These are phyloP conservation scores for Opisthograptis luteolata DNA, from an alignment of 2,888 invertebrate genomes.

Conservation along the genomic window DNA sequence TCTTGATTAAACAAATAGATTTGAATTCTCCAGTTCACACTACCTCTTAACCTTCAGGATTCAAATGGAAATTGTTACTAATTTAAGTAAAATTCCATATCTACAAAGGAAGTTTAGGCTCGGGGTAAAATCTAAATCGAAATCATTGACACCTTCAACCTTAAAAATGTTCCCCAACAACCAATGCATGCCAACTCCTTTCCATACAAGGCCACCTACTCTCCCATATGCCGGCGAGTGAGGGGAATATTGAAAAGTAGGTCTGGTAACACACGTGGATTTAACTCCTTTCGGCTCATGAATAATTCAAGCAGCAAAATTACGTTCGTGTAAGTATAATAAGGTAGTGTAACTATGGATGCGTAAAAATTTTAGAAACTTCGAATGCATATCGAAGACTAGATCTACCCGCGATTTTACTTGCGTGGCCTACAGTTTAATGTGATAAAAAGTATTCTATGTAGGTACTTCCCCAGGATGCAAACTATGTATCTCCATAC, in stretches of 20 bases:
- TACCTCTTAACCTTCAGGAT: too few species aligned
- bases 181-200: conserved; percentile 37
- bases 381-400: too few species aligned
- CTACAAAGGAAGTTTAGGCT: too few species aligned
- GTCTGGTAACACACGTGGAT: conserved; percentile 42
- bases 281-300: conserved; percentile 48
- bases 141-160: conserved; percentile 17
- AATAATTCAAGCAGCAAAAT: conserved; percentile 51
- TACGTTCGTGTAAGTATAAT: conserved; percentile 41
- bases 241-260: conserved; percentile 47
- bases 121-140: conserved; percentile 23
- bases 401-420: too few species aligned
- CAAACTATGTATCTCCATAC: too few species aligned
- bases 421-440: too few species aligned
- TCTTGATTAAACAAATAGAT: too few species aligned
- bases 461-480: too few species aligned
- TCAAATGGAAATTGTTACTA: too few species aligned
- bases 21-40: too few species aligned
- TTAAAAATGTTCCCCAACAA: conserved; percentile 30
- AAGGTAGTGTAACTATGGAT: conserved; percentile 31
- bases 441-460: too few species aligned
- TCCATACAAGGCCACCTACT: conserved; percentile 49
- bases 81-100: neutral
- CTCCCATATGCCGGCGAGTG: conserved; percentile 40
- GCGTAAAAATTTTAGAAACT: conserved; percentile 30